Evolutionary conservation across 2,113 vertebrate species (phyloP).

Genomic region (Podilymbus podiceps): DNA sequence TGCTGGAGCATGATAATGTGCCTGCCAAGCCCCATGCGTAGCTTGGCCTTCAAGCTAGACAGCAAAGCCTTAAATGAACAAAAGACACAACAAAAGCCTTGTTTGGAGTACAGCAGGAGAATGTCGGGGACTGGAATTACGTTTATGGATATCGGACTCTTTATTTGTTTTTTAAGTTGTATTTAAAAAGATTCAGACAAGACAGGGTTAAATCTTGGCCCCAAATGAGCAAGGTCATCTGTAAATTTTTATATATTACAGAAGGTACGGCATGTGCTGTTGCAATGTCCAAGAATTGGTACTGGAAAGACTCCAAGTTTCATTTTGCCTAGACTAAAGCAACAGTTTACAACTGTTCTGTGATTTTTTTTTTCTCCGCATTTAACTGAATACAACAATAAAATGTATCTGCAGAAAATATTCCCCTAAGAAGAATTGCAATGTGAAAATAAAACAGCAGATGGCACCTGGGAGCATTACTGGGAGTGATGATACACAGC

Average conservation of each 20-base stretch:
- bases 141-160: not conserved
- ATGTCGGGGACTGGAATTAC: not conserved
- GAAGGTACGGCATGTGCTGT: not conserved
- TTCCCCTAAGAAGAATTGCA: not conserved
- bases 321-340: not conserved
- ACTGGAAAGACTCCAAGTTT: not conserved
- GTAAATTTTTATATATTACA: not conserved
- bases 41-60: conserved; percentile 16
- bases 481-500: not conserved
- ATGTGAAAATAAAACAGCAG: not conserved
- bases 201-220: not conserved
- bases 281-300: not conserved
- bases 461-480: conserved; percentile 32
- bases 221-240: not conserved
- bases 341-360: not conserved
- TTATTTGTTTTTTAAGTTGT: not conserved
- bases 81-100: conserved; percentile 2
- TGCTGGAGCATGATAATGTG: not conserved
- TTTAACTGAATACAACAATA: not conserved
- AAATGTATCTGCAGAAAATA: rapidly evolving
- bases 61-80: conserved; percentile 4
- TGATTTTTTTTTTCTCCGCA: rapidly evolving
- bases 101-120: not conserved
- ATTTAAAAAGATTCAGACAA: not conserved
- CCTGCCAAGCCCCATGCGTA: not conserved